Percentiles rank a stretch among this genome's conserved stretches.
These are phyloP conservation scores for Macropis europaea DNA, from an alignment of 2,888 invertebrate species.

Conservation along the genomic window DNA sequence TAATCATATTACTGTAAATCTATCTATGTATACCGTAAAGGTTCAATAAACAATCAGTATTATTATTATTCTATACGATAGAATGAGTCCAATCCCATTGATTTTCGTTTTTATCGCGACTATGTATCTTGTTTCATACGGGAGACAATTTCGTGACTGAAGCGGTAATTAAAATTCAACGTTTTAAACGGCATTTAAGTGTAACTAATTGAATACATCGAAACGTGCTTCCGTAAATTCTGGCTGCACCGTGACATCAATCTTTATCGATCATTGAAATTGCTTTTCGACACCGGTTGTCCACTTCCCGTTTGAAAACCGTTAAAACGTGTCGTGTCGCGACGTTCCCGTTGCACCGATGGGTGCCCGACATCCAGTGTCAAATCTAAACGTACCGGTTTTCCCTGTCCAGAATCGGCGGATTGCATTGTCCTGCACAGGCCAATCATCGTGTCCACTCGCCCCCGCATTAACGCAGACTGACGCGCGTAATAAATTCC, in stretches of 20 bases:
- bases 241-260: constrained; percentile 19
- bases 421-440: constrained; percentile 29
- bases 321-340: constrained; percentile 15
- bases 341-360: neutral
- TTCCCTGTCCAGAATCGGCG: constrained; percentile 12
- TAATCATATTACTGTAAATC: no score
- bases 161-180: neutral
- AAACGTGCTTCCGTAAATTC: constrained; percentile 17
- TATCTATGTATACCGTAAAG: no score
- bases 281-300: constrained; percentile 22
- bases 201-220: constrained; percentile 7
- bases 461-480: constrained; percentile 24
- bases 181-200: neutral
- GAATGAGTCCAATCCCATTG: no score
- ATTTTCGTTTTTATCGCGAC: no score
- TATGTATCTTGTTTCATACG: no score
- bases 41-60: no score
- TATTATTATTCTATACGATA: no score
- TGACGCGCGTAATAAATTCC: constrained; percentile 42
- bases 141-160: no score
- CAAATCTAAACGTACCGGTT: constrained; percentile 35
- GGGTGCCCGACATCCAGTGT: constrained; percentile 2
- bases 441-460: constrained; percentile 35
- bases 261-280: constrained; percentile 45
- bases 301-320: constrained; percentile 37